These are phyloP conservation scores for Crotalus helleri DNA, from an alignment of 2,113 vertebrate genomes.

Conservation along the genomic window DNA sequence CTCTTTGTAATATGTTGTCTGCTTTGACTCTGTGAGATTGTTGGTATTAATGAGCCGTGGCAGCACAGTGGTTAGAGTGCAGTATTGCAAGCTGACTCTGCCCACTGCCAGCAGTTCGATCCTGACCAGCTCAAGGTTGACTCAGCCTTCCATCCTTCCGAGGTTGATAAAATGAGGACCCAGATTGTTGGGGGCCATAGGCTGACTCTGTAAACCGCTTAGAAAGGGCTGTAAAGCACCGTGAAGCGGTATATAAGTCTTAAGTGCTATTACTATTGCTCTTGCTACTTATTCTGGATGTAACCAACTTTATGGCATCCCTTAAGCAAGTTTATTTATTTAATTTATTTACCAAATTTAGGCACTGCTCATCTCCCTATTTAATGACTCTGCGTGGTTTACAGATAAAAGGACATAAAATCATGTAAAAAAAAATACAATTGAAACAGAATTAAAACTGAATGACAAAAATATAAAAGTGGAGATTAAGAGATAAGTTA, in stretches of 20 bases:
- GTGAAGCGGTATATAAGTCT: too few species aligned
- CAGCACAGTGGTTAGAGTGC: background rate
- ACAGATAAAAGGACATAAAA: too few species aligned
- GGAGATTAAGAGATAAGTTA: too few species aligned
- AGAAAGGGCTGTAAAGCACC: background rate
- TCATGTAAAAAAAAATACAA: too few species aligned
- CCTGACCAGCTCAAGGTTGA: background rate
- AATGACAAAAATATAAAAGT: too few species aligned
- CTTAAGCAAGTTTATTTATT: background rate
- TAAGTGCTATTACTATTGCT: too few species aligned
- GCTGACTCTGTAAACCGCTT: background rate
- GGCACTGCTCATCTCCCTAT: too few species aligned
- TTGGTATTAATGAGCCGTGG: background rate
- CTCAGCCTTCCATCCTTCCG: background rate
- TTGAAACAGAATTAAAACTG: too few species aligned
- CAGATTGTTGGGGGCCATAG: background rate
- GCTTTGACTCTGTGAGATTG: background rate
- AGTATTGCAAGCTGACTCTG: background rate
- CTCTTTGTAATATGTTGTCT: background rate
- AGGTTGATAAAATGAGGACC: background rate
- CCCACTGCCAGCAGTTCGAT: background rate
- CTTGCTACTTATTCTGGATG: background rate
- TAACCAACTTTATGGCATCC: background rate
- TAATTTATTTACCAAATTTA: too few species aligned
- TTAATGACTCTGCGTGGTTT: too few species aligned